Evolutionary conservation across 2,888 invertebrate genomes (phyloP), one percentile per base, ranked within the genome.

Genomic region (Leucania comma): DNA sequence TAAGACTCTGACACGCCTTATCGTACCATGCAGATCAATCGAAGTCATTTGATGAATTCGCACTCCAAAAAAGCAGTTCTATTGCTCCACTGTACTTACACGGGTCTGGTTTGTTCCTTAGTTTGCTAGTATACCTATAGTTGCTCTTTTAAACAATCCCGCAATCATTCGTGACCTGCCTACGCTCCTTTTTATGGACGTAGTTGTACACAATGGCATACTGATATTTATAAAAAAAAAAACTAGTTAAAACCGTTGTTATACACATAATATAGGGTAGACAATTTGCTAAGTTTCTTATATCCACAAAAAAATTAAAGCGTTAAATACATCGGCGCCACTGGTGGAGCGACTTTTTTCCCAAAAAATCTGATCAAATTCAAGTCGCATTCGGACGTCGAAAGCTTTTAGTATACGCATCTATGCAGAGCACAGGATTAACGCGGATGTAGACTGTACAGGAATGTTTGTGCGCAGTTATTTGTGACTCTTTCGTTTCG

Each of bases 331-430:
- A 70, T 78, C 50, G 12, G 46, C 50, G 50, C 62, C 35, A 48
- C 57, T 24, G 50, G 48, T 26, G 60, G 50, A 70, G 42, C 54
- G 22, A 63, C 14, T 66, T 64, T 80, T 63, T 76, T 63, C 10
- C 14, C 26, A 63, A 67, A 66, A 80, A 80, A 61, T 67, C 63
- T 71, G 60, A 78, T 70, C 59, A 70, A 78, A 80, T 70, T 75
- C 70, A 75, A 78, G 80, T 75, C 65, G 50, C 63, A 70, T 53
- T 56, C 70, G 66, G 51, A 50, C 66, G 77, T 75, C 53, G 63
- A 70, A 56, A 63, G 77, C 76, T 81, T 80, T 80, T 67, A 76
- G 60, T 61, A 29, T 58, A 81, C 60, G 77, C 70, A 75, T 75
- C 51, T 68, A 80, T 78, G 69, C 65, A 75, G 35, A 58, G 51